phyloP scores from a whole-genome alignment of 2,888 invertebrate species.

The Lysandra bellargus region DNA sequence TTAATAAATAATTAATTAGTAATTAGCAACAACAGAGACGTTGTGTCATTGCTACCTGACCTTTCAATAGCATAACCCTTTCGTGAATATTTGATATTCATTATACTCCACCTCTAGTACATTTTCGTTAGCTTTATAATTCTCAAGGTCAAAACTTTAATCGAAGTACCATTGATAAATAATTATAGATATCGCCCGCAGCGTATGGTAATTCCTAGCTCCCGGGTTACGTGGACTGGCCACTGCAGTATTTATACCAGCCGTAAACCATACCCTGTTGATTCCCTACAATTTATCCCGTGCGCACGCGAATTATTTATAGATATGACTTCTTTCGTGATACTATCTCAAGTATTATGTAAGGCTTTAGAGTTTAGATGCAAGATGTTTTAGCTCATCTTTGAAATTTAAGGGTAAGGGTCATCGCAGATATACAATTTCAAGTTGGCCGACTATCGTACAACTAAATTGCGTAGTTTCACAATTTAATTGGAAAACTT shows the following conservation, averaged over 20 bases:
- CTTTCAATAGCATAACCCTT: too few relatives aligned
- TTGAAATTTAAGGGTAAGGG: background rate
- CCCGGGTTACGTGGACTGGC: conserved; percentile 40
- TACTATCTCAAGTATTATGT: background rate
- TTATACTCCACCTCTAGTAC: too few relatives aligned
- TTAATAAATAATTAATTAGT: too few relatives aligned
- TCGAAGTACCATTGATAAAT: conserved; percentile 1
- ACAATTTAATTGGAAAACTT: too few relatives aligned
- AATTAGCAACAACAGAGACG: too few relatives aligned
- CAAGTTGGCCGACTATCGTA: too few relatives aligned
- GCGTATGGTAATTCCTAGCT: conserved; percentile 40
- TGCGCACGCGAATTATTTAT: conserved; percentile 12
- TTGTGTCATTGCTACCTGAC: too few relatives aligned
- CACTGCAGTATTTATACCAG: background rate
- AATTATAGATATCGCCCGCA: conserved; percentile 26
- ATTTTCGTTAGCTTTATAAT: background rate
- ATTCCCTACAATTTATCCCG: conserved; percentile 1
- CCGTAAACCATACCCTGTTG: conserved; percentile 9
- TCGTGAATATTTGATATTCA: too few relatives aligned
- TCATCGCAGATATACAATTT: too few relatives aligned
- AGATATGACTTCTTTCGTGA: background rate
- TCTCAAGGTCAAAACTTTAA: conserved; percentile 15
- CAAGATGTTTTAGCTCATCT: background rate
- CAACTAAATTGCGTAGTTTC: too few relatives aligned
- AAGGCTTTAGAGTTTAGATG: background rate